phyloP scores from a whole-genome alignment of 2,797 vertebrate genomes.

The Argentina silus region DNA sequence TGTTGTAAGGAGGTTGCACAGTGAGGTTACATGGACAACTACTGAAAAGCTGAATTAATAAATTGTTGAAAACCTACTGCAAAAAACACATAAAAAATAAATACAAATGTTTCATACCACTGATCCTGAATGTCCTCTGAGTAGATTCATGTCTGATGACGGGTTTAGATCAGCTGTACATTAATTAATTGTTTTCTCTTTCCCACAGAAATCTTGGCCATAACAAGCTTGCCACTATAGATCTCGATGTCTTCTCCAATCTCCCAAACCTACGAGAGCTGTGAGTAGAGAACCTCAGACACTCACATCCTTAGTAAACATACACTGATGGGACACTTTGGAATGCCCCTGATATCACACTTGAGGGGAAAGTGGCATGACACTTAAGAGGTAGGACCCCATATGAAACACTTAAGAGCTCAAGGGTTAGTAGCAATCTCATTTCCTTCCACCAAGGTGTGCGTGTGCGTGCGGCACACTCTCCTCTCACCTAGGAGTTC shows the following conservation, averaged over 20 bases:
- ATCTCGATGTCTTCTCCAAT: slow-evolving; percentile 81
- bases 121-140: not conserved
- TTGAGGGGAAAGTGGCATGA: not conserved
- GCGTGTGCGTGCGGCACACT: not conserved
- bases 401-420: too few species aligned
- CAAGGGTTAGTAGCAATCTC: too few species aligned
- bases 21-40: not conserved
- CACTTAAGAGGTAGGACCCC: too few species aligned
- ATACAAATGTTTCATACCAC: not conserved
- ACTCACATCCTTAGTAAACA: slow-evolving; percentile 1
- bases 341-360: not conserved
- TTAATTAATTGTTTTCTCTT: slow-evolving; percentile 45
- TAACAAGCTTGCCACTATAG: slow-evolving; percentile 89
- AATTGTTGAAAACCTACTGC: too few species aligned
- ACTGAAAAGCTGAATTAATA: too few species aligned
- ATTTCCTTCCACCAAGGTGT: not conserved
- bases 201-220: slow-evolving; percentile 91
- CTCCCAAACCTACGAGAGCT: slow-evolving; percentile 89
- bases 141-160: not conserved
- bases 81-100: slow-evolving; percentile 4
- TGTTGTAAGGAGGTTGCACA: not conserved
- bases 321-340: slow-evolving; percentile 25
- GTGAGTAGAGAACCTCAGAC: slow-evolving; percentile 82
- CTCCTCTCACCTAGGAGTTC: not conserved
- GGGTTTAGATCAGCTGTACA: not conserved